Evolutionary conservation across 2,113 vertebrate species (phyloP), one percentile per base, ranked within the genome.

Genomic region (Acanthisitta chloris): DNA sequence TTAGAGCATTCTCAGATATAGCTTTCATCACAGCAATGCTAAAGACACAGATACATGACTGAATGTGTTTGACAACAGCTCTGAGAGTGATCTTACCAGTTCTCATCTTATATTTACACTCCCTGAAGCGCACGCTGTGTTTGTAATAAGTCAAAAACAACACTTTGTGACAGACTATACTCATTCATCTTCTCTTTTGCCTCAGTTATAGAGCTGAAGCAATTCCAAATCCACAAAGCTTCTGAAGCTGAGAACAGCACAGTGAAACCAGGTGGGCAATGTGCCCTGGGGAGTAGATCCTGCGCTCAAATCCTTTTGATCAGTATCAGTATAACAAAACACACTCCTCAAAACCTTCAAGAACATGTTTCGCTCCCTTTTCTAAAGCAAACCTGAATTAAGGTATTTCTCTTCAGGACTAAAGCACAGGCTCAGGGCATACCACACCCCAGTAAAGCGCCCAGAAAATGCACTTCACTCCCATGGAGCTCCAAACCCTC

Each of bases 401-500:
- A 49, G 34, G 26, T 36, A 38, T 10, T 83, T 77, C 42, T 54
- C 14, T 29, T 54, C 33, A 72, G 74, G 34, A 45, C 49, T 70
- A 48, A 72, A 67, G 52, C 74, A 59, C 29, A 79, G 72, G 62
- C 10, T 46, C 12, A 29, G 8, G 4, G 5, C 28, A 38, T 6
- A 48, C 31, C 55, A 74, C 28, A 69, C 14, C 73, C 43, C 54
- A 70, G 54, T 14, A 83, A 51, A 77, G 49, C 24, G 52, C 28
- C 42, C 28, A 54, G 45, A 26, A 69, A 69, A 48, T 2, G 26
- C 14, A 14, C 29, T 36, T 59, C 12, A 26, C 19, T 57, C 3
- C 0, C 40, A 9, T 10, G 26, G 16, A 26, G 69, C 46, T 88
- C 34, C 3, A 7, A 73, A 43, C 8, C 3, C 0, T 1, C 34